Base-by-base conservation (phyloP, 1,140 invertebrate species). In the Oedothorax gibbosus region DNA sequence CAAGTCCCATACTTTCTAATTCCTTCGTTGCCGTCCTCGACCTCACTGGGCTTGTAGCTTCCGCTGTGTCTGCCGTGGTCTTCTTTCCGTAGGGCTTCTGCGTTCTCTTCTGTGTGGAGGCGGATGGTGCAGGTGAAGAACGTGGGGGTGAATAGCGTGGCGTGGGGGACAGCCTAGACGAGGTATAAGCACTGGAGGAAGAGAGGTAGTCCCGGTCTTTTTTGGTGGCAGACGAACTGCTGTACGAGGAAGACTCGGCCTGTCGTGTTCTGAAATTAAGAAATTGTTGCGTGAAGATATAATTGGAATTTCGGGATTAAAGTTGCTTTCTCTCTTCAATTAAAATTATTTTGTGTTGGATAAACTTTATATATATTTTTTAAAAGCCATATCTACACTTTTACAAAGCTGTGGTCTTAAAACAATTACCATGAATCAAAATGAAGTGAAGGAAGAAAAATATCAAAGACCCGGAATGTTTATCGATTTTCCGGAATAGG, bases 21-120 rank as follows among this genome's bases (percentile, higher is more conserved):
- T 98, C 96, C 91, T 97, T 97, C 0, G 96, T 98, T 51, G 95
- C 93, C 89, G 94, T 97, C 87, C 96, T 93, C 11, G 96, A 97
- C 90, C 96, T 92, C 88, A 95, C 91, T 88, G 95, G 92, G 90
- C 93, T 94, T 72, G 69, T 57, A 65, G 93, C 93, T 14, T 93
- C 93, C 12, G 94, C 92, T 18, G 83, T 80, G 54, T 35, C 35
- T 10, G 94, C 92, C 11, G 83, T 80, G 54, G 60, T 90, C 89
- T 93, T 93, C 66, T 92, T 92, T 75, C 95, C 94, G 87, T 97
- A 97, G 88, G 96, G 96, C 90, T 95, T 96, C 54, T 91, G 88
- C 21, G 88, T 89, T 87, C 92, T 90, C 87, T 92, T 93, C 35
- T 35, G 35, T 35, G 35, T 35, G 2, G 35, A 35, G n/a, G 92